A percentile compares a stretch with the other conserved stretches of the same genome.
Evolutionary conservation across 2,113 vertebrate genomes (phyloP).

Genomic region (Petrocephalus zakoni): DNA sequence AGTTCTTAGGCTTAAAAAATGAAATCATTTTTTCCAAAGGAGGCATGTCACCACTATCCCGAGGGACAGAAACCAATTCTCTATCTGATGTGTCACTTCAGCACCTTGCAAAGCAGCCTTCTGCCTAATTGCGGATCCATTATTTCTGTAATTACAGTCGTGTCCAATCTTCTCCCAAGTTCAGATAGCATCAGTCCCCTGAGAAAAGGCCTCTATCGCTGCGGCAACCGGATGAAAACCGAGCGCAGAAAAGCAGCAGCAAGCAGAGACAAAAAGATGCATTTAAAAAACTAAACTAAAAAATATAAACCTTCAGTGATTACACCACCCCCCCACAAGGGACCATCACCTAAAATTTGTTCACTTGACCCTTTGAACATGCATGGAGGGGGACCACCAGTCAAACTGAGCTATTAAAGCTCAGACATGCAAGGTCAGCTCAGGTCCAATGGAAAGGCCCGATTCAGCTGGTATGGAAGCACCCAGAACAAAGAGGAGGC

Average conservation of each 20-base stretch:
- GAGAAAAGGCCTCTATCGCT: background rate
- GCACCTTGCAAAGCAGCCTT: slow-evolving; percentile 9
- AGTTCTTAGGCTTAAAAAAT: background rate
- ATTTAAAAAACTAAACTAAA: background rate
- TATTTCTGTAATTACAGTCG: slow-evolving; percentile 20
- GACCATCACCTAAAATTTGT: background rate
- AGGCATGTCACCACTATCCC: background rate
- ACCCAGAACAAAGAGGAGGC: background rate
- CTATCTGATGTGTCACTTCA: slow-evolving; percentile 15
- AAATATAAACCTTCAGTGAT: background rate
- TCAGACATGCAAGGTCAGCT: background rate
- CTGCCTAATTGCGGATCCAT: slow-evolving; percentile 13
- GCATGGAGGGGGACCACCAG: background rate
- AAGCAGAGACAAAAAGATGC: no score
- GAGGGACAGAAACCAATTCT: slow-evolving; percentile 5
- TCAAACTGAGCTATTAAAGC: background rate
- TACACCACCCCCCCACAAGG: background rate
- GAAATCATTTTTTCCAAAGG: background rate
- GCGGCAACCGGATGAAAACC: background rate
- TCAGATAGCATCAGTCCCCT: slow-evolving; percentile 14
- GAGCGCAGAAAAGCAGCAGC: background rate
- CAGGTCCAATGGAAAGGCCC: background rate
- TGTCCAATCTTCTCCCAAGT: slow-evolving; percentile 8
- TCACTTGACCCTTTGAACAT: background rate
- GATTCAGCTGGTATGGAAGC: background rate